Percentiles rank a stretch among this genome's conserved stretches.
Conservation (phyloP, 2,888 invertebrate genomes). For the Acleris literana region DNA sequence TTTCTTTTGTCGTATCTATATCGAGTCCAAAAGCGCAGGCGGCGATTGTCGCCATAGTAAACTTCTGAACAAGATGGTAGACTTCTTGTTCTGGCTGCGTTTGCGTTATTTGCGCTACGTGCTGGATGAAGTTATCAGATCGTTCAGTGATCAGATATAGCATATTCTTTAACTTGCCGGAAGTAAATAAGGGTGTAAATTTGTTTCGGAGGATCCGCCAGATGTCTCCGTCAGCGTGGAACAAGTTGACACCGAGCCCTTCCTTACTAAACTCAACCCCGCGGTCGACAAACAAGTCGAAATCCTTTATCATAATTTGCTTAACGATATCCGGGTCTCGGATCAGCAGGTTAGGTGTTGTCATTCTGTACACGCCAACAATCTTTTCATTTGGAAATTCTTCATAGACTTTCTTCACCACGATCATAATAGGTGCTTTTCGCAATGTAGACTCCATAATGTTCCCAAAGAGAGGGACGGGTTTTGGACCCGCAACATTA, state of each 20-base stretch:
- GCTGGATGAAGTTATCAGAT: conserved; percentile 49
- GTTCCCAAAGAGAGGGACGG: conserved; percentile 46
- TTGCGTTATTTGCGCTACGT: conserved; percentile 40
- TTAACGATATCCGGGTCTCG: conserved; percentile 61
- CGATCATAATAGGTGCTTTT: conserved; percentile 34
- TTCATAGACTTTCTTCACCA: conserved; percentile 44
- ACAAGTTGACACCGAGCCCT: conserved; percentile 57
- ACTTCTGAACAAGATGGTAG: conserved; percentile 2
- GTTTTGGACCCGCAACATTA: conserved; percentile 44
- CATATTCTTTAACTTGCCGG: conserved; percentile 66
- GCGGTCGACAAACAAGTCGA: conserved; percentile 56
- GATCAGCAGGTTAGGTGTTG: conserved; percentile 45
- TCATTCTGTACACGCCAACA: conserved; percentile 45
- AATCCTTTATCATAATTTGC: conserved; percentile 61
- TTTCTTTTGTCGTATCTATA: conserved; percentile 14
- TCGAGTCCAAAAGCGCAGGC: conserved; percentile 30
- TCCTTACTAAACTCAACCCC: conserved; percentile 55
- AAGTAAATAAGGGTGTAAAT: conserved; percentile 62
- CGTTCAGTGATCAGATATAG: conserved; percentile 53
- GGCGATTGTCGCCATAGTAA: conserved; percentile 12
- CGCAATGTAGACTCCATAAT: conserved; percentile 41
- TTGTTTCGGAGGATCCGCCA: conserved; percentile 56
- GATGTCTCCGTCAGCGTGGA: conserved; percentile 55
- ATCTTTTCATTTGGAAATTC: conserved; percentile 47
- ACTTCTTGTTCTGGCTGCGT: conserved; percentile 32